A percentile compares a stretch with the other conserved stretches of the same genome.
Evolutionary conservation across 1,140 invertebrate species (phyloP).

Genomic region (Microplitis mediator): DNA sequence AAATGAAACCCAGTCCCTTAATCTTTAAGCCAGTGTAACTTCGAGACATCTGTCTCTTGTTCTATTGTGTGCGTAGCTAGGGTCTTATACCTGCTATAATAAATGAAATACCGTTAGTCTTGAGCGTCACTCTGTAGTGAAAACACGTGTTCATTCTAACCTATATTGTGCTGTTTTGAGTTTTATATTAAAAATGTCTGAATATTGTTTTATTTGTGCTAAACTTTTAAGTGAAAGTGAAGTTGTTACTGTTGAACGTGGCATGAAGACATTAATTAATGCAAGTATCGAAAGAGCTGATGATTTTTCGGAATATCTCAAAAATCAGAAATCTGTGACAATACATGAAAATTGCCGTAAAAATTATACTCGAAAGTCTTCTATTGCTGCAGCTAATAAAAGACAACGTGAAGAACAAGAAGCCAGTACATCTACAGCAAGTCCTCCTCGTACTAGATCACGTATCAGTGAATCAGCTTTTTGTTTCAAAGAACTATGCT

Average conservation of each 20-base stretch:
- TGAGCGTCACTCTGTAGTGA: background rate
- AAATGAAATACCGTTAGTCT: background rate
- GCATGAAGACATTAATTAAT: background rate
- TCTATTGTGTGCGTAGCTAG: background rate
- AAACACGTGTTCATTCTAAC: background rate
- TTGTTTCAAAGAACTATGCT: constrained; percentile 43
- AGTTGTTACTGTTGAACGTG: background rate
- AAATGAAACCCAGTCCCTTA: too few relatives aligned
- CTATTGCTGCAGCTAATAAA: constrained; percentile 34
- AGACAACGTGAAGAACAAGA: constrained; percentile 39
- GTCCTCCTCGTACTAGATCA: constrained; percentile 38
- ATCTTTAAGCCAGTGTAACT: background rate
- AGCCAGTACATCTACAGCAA: constrained; percentile 38
- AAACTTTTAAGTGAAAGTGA: background rate
- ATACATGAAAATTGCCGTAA: background rate
- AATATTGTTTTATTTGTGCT: background rate
- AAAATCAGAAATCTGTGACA: background rate
- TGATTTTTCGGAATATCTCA: background rate
- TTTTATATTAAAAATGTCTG: background rate
- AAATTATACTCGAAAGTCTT: constrained; percentile 28
- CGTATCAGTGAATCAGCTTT: constrained; percentile 40
- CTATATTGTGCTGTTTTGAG: background rate
- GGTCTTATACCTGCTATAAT: background rate
- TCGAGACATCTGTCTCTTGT: background rate
- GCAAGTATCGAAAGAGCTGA: background rate